Percentiles rank a stretch among this genome's conserved stretches.
Evolutionary conservation across 2,113 vertebrate genomes (phyloP).

Genomic region (Jaculus jaculus): DNA sequence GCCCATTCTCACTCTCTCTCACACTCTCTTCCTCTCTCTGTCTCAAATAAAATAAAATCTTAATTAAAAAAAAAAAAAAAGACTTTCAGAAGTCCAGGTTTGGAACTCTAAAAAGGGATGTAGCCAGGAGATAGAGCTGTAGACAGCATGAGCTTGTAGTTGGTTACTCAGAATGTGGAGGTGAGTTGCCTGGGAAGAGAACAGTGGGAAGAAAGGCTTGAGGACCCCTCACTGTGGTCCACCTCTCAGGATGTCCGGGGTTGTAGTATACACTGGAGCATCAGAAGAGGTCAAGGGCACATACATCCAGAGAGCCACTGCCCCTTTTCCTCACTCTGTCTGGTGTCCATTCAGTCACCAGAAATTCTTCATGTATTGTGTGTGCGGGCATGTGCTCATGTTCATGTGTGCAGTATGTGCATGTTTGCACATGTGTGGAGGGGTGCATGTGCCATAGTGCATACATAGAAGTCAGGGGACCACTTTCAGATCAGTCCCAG

Average conservation of each 20-base stretch:
- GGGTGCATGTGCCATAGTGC: too few species aligned
- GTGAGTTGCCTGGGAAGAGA: not conserved
- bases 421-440: too few species aligned
- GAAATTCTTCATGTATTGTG: not conserved
- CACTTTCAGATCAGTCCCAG: too few species aligned
- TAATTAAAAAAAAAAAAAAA: too few species aligned
- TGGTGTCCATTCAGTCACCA: not conserved
- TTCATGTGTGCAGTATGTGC: not conserved
- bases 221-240: too few species aligned
- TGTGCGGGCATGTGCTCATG: not conserved
- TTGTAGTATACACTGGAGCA: not conserved
- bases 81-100: not conserved
- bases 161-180: not conserved
- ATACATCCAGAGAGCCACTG: not conserved
- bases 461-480: too few species aligned
- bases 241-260: not conserved
- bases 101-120: not conserved
- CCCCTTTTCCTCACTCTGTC: not conserved
- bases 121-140: not conserved
- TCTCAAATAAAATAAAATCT: too few species aligned
- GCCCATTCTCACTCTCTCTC: too few species aligned
- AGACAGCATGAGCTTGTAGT: not conserved
- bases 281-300: not conserved
- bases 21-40: too few species aligned
- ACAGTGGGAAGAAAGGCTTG: too few species aligned